Evolutionary conservation across 2,113 vertebrate species (phyloP).

Genomic region (Ellobius talpinus): DNA sequence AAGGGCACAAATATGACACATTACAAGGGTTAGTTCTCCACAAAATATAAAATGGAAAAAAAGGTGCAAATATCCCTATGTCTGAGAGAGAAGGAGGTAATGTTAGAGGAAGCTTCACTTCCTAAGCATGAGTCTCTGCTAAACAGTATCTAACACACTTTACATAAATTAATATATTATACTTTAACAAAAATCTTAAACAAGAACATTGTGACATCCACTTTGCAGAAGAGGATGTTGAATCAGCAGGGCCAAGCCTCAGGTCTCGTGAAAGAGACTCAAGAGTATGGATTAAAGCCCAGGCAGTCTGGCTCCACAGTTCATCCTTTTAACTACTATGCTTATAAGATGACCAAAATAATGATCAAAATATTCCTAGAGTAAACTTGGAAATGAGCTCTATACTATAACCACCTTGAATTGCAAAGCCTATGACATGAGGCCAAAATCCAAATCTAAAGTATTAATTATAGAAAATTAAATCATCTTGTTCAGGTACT

Average conservation of each 20-base stretch:
- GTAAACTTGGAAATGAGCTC: background rate
- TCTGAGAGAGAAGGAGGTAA: background rate
- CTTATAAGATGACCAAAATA: constrained; percentile 46
- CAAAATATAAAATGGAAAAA: background rate
- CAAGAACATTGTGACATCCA: background rate
- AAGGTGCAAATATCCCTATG: background rate
- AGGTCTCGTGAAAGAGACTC: background rate
- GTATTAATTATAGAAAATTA: background rate
- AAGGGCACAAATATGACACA: background rate
- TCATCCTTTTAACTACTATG: background rate
- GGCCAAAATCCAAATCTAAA: constrained; percentile 1
- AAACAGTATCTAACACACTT: background rate
- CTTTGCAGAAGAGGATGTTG: background rate
- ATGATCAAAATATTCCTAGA: constrained; percentile 22
- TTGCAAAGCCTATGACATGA: background rate
- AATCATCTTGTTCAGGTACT: background rate
- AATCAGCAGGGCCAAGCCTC: background rate
- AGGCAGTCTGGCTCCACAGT: constrained; percentile 34
- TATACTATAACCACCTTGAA: background rate
- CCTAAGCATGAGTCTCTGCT: background rate
- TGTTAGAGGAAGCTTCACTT: background rate
- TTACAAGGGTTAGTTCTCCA: constrained; percentile 26
- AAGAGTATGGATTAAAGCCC: background rate
- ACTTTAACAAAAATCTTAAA: constrained; percentile 21
- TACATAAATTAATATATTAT: constrained; percentile 2